Base-by-base conservation (phyloP, 1,140 invertebrate species). In the Pteromalus puparum region DNA sequence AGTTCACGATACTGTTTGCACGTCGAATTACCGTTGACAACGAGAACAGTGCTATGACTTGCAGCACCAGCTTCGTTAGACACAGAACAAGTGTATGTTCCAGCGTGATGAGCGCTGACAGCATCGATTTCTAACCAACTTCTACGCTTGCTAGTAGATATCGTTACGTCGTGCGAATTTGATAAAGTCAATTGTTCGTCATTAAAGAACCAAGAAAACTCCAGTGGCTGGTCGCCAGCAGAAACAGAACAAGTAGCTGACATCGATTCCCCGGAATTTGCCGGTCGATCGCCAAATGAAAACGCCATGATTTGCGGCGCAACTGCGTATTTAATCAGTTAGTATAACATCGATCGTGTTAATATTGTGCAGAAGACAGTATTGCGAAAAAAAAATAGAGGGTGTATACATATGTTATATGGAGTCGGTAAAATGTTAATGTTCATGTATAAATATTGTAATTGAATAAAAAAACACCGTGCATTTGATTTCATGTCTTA, bases 221-320 rank as follows among this genome's bases (percentile, higher is more conserved):
- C 93, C 82, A 97, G 92, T 5, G 96, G 96, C 85, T 95, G 91
- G 92, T 97, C 96, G 73, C 96, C 96, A 89, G 96, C 95, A 83
- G 95, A 94, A 61, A 96, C 94, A 68, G 96, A 95, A 92, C 97
- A 98, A 74, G 94, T 95, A 26, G 97, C 94, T 2, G 96, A 96
- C 53, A 96, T 95, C 34, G 96, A 95, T 89, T 97, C 96, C 80
- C 96, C 97, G 90, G 96, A 95, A 90, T 96, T 96, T 1, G 96
- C 93, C 65, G 95, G 94, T 86, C 95, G 94, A 28, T 95, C 95
- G 82, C 92, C 93, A 87, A 94, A 94, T 70, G 90, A 89, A 88
- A 94, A 94, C 18, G 93, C 92, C 79, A 92, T 81, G 65, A 94
- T 94, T 91, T 93, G 92, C 18, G 94, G 94, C 42, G 91, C 89